Conservation (phyloP, 1,140 invertebrate species). For the Saccostrea echinata region DNA sequence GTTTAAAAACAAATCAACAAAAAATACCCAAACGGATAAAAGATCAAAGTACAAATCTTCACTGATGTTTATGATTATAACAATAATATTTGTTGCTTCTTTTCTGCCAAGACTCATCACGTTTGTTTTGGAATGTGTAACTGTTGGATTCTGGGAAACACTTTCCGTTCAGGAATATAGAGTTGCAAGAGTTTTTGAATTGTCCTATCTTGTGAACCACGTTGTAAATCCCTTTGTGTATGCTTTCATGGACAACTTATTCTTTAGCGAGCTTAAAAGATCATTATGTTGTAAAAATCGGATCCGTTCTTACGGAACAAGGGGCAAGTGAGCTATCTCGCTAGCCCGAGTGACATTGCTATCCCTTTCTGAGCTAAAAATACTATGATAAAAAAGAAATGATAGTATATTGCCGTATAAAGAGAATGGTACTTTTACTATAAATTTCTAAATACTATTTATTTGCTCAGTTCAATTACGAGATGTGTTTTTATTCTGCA, state of each 20-base stretch:
- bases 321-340: too few species aligned
- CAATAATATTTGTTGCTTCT: slow-evolving; percentile 10
- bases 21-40: neutral
- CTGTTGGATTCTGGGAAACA: neutral
- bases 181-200: neutral
- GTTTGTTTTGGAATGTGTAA: neutral
- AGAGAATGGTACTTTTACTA: too few species aligned
- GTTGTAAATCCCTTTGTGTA: slow-evolving; percentile 26
- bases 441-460: too few species aligned
- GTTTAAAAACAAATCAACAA: too few species aligned
- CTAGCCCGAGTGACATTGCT: too few species aligned
- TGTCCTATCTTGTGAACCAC: neutral
- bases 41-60: neutral
- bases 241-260: slow-evolving; percentile 22
- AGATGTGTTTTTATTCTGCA: too few species aligned
- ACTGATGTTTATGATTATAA: slow-evolving; percentile 25
- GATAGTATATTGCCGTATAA: too few species aligned
- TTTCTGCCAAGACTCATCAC: slow-evolving; percentile 16
- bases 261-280: neutral
- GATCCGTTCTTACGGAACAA: too few species aligned
- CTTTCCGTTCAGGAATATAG: neutral
- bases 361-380: too few species aligned
- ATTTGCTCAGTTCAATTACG: too few species aligned
- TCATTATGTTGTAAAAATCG: neutral
- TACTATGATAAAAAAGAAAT: too few species aligned